These are phyloP conservation scores for Panthera uncia DNA, from an alignment of 2,113 vertebrate genomes.

Conservation along the genomic window DNA sequence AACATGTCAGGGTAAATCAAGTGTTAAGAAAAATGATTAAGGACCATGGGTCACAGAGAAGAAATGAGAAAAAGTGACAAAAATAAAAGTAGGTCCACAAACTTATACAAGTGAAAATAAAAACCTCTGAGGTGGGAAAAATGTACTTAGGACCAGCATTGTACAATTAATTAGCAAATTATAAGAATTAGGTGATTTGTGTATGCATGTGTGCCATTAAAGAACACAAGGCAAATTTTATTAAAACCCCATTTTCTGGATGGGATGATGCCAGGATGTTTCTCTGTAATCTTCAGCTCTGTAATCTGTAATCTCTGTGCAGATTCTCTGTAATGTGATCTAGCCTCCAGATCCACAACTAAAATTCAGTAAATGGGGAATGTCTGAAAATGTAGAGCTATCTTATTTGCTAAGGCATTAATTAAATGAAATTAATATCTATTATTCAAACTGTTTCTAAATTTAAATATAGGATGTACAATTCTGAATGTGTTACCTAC, in stretches of 20 bases:
- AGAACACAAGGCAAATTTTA: background rate
- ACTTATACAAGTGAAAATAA: background rate
- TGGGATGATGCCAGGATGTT: background rate
- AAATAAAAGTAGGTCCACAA: background rate
- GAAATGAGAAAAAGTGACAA: background rate
- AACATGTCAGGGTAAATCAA: background rate
- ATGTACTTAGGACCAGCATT: background rate
- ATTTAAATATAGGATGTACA: background rate
- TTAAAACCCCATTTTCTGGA: background rate
- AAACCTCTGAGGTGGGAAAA: background rate
- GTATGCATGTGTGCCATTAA: background rate
- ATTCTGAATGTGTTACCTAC: background rate
- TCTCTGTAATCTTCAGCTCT: background rate
- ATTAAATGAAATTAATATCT: background rate
- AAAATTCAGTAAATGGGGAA: background rate
- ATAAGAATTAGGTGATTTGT: background rate
- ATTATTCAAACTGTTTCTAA: background rate
- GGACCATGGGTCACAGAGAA: background rate
- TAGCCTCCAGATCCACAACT: background rate
- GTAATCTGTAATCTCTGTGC: background rate
- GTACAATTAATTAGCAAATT: background rate
- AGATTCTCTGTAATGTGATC: too few species aligned
- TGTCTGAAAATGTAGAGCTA: background rate
- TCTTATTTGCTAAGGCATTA: background rate
- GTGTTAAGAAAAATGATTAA: background rate